phyloP scores from a whole-genome alignment of 2,797 vertebrate species.

The Kryptolebias ocellatus region DNA sequence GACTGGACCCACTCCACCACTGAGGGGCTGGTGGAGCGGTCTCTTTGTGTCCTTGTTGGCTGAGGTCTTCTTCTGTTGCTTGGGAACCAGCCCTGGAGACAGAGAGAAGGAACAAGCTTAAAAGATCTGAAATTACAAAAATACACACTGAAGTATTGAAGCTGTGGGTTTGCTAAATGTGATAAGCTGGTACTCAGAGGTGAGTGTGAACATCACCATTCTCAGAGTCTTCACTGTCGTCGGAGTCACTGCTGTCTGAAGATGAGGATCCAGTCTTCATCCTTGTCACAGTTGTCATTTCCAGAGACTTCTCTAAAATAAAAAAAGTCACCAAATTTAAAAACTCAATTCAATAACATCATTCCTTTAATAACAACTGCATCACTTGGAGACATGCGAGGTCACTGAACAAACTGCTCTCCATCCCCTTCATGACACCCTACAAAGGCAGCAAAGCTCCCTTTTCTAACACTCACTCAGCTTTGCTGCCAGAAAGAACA shows the following conservation, averaged over 20 bases:
- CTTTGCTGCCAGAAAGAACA: too few relatives aligned
- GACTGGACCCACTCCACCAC: conserved; percentile 31
- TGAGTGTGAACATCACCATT: conserved; percentile 78
- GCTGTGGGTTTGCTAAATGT: background rate
- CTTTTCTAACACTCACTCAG: too few relatives aligned
- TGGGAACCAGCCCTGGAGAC: conserved; percentile 87
- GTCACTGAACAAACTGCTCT: too few relatives aligned
- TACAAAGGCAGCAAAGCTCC: too few relatives aligned
- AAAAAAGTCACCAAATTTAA: conserved; percentile 17
- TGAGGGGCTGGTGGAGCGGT: conserved; percentile 64
- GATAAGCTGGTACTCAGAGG: too few relatives aligned
- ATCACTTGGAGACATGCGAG: background rate
- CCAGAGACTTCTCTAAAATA: conserved; percentile 85
- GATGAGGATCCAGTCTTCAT: conserved; percentile 91
- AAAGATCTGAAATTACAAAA: background rate
- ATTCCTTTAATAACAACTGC: background rate
- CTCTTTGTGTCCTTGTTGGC: conserved; percentile 87
- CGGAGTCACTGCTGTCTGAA: conserved; percentile 92
- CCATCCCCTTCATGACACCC: too few relatives aligned
- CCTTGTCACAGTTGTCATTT: conserved; percentile 85
- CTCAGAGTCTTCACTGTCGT: conserved; percentile 92
- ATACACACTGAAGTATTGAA: background rate
- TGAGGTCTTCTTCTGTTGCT: conserved; percentile 85
- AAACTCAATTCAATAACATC: background rate
- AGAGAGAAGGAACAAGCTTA: background rate